Conservation (phyloP, 2,797 vertebrate species). For the Pseudomugil gertrudae region DNA sequence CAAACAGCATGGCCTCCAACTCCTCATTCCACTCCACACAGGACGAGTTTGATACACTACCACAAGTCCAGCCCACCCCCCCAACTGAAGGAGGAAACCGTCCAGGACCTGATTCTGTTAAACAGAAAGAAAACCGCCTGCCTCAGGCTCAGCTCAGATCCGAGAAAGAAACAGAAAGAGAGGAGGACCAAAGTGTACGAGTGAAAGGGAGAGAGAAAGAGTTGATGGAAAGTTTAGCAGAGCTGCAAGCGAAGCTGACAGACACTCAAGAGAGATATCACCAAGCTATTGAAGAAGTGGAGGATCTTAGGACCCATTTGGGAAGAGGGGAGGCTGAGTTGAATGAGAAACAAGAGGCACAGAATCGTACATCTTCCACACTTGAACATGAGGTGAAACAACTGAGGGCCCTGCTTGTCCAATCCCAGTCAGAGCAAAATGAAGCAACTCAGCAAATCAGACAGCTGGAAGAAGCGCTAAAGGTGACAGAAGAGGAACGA, state of each 20-base stretch:
- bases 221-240: slow-evolving; percentile 85
- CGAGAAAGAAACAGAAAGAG: slow-evolving; percentile 61
- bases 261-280: slow-evolving; percentile 86
- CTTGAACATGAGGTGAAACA: slow-evolving; percentile 82
- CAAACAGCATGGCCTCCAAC: slow-evolving; percentile 84
- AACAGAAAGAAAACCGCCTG: slow-evolving; percentile 79
- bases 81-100: slow-evolving; percentile 55
- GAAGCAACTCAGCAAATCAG: slow-evolving; percentile 79
- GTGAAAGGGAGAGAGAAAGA: slow-evolving; percentile 69
- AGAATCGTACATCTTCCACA: slow-evolving; percentile 55
- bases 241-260: slow-evolving; percentile 86
- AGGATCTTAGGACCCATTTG: slow-evolving; percentile 80
- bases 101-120: slow-evolving; percentile 37
- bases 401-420: slow-evolving; percentile 84
- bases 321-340: slow-evolving; percentile 55
- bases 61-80: slow-evolving; percentile 18
- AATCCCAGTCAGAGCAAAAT: slow-evolving; percentile 79
- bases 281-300: slow-evolving; percentile 84
- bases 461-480: slow-evolving; percentile 84
- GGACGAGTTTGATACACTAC: slow-evolving; percentile 79
- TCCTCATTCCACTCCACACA: slow-evolving; percentile 85
- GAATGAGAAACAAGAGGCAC: slow-evolving; percentile 65
- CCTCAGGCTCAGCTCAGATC: slow-evolving; percentile 83
- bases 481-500: slow-evolving; percentile 78
- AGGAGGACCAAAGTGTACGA: slow-evolving; percentile 74